Evolutionary conservation across 2,113 vertebrate species (phyloP).

Genomic region (Piaya cayana): DNA sequence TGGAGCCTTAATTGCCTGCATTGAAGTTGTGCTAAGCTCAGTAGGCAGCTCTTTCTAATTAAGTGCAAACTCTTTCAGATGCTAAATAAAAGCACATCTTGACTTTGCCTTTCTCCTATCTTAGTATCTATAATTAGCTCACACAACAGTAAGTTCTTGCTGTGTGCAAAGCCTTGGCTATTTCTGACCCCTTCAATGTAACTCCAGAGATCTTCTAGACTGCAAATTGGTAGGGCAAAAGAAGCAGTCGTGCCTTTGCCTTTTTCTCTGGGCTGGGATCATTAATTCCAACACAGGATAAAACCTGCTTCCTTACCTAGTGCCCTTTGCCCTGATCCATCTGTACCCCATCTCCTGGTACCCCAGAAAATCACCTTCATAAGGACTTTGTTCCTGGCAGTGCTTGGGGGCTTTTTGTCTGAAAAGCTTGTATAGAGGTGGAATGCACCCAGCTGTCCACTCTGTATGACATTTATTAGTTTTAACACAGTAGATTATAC

Average conservation of each 20-base stretch:
- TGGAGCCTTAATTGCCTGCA: slow-evolving; percentile 29
- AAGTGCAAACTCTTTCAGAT: neutral
- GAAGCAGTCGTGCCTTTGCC: neutral
- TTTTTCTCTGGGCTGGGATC: neutral
- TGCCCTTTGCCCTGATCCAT: neutral
- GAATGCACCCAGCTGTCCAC: neutral
- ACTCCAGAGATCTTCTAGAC: neutral
- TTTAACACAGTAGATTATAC: neutral
- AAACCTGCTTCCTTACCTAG: neutral
- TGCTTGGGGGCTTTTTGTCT: neutral
- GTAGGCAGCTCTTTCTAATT: slow-evolving; percentile 48
- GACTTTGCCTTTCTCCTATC: neutral
- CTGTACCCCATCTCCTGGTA: neutral
- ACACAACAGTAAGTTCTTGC: neutral
- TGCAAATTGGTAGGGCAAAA: neutral
- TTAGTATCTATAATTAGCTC: neutral
- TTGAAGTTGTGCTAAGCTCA: neutral
- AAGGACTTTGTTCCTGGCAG: neutral
- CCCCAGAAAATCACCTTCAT: neutral
- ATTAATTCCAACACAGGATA: neutral
- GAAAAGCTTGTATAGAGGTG: neutral
- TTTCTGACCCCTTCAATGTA: neutral
- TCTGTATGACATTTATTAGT: neutral
- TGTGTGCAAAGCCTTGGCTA: neutral
- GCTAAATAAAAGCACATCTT: neutral